Percentiles rank a stretch among this genome's conserved stretches.
phyloP scores from a whole-genome alignment of 2,113 vertebrate genomes.

The Erythrocercus mccallii region DNA sequence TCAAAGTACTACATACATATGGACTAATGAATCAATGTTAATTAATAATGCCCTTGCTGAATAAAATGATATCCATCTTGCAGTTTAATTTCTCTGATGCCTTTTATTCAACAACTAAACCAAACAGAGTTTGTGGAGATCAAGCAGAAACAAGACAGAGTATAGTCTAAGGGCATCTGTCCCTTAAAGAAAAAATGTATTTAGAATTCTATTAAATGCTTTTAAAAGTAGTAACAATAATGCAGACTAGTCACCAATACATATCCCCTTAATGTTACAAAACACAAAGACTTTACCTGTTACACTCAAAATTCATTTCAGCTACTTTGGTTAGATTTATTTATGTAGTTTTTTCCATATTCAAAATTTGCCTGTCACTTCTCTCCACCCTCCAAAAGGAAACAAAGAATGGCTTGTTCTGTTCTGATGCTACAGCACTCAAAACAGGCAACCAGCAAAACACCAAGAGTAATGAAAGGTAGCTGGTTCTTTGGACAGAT shows the following conservation, averaged over 20 bases:
- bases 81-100: background rate
- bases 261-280: background rate
- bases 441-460: no score
- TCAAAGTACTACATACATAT: background rate
- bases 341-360: background rate
- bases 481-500: background rate
- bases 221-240: background rate
- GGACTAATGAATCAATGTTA: background rate
- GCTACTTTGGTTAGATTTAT: background rate
- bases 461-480: background rate
- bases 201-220: background rate
- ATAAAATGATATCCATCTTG: background rate
- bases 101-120: background rate
- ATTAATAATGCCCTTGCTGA: background rate
- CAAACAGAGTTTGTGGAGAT: background rate
- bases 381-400: fast-evolving
- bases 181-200: background rate
- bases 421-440: no score
- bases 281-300: background rate
- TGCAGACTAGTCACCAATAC: background rate
- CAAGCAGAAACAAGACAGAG: background rate
- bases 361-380: background rate
- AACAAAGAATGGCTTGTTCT: no score
- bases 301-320: background rate
- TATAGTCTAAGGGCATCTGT: background rate